phyloP scores from a whole-genome alignment of 2,888 invertebrate genomes.

The Drosophila paramelanica region DNA sequence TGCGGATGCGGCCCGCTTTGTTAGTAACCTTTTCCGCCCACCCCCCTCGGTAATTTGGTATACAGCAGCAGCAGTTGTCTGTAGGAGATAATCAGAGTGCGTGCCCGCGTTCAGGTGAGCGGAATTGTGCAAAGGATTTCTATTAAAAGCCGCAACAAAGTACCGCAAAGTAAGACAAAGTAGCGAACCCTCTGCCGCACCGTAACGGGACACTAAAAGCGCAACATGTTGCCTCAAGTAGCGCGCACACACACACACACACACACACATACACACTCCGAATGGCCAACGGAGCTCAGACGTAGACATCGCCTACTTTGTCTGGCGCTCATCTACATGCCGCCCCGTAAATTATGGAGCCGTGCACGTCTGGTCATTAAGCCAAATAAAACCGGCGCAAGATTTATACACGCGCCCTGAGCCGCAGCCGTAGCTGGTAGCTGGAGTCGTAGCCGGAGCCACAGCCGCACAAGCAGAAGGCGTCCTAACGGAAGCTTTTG shows the following conservation, averaged over 20 bases:
- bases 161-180: conserved; percentile 78
- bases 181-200: conserved; percentile 46
- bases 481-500: conserved; percentile 40
- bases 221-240: conserved; percentile 77
- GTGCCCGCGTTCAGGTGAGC: conserved; percentile 44
- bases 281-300: conserved; percentile 31
- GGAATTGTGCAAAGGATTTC: conserved; percentile 69
- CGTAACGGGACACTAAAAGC: conserved; percentile 59
- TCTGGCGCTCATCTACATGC: conserved; percentile 74
- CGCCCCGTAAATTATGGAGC: conserved; percentile 81
- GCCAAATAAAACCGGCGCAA: conserved; percentile 83
- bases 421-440: conserved; percentile 22
- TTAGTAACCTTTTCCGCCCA: neutral
- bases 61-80: conserved; percentile 1
- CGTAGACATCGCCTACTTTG: conserved; percentile 72
- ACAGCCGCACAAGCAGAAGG: conserved; percentile 28
- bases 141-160: conserved; percentile 77
- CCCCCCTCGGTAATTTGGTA: conserved; percentile 33
- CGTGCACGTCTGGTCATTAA: conserved; percentile 84
- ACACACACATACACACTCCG: conserved; percentile 5
- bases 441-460: neutral
- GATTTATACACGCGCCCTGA: conserved; percentile 78
- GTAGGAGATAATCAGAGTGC: conserved; percentile 49
- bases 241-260: conserved; percentile 28
- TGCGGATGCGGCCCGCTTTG: conserved; percentile 30